phyloP scores from a whole-genome alignment of 53 echinoderm and acorn worm species.

The Henricia sp. region DNA sequence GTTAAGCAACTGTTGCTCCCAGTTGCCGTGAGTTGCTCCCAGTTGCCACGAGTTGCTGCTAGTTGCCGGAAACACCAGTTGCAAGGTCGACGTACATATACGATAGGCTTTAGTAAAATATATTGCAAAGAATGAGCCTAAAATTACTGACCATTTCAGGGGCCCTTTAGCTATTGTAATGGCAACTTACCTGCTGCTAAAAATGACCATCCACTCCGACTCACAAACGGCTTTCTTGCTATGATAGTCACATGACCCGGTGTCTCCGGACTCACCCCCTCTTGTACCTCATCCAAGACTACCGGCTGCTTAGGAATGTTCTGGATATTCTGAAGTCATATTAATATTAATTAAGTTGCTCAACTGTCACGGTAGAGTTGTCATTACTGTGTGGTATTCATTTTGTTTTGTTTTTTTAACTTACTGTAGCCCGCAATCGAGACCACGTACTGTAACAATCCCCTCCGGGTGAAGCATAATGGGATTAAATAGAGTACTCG shows the following conservation, averaged over 20 bases:
- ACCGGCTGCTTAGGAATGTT: slow-evolving; percentile 94
- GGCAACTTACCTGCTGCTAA: slow-evolving; percentile 88
- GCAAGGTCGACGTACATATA: too few species aligned
- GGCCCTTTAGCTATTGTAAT: too few species aligned
- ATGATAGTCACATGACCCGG: slow-evolving; percentile 33
- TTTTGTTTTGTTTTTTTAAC: not conserved
- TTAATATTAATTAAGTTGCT: not conserved
- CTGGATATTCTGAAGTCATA: slow-evolving; percentile 79
- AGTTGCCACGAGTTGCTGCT: too few species aligned
- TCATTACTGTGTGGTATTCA: not conserved
- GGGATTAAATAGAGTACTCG: too few species aligned
- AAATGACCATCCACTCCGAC: slow-evolving; percentile 76
- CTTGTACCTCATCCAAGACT: not conserved
- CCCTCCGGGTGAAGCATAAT: too few species aligned
- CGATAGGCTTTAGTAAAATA: too few species aligned
- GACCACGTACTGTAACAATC: too few species aligned
- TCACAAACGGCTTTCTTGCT: slow-evolving; percentile 81
- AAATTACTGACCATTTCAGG: too few species aligned
- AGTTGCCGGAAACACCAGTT: too few species aligned
- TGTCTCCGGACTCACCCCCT: not conserved
- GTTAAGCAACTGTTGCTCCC: too few species aligned
- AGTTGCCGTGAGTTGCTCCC: too few species aligned
- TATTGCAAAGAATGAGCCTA: too few species aligned
- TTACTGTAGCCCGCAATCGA: not conserved
- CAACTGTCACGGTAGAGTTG: not conserved